Conservation (phyloP, 2,113 vertebrate genomes). For the Caranx melampygus region DNA sequence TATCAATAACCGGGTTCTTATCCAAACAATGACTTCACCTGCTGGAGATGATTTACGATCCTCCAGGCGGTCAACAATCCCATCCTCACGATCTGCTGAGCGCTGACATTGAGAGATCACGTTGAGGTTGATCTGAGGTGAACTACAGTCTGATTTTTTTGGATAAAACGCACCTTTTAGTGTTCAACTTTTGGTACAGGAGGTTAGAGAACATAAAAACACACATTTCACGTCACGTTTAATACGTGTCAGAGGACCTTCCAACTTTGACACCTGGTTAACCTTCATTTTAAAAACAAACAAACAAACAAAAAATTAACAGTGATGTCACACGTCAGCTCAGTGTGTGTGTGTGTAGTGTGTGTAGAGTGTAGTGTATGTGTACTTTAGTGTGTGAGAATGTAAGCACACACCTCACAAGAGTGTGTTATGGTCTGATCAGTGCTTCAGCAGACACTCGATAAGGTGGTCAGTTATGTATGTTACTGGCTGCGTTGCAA, state of each 20-base stretch:
- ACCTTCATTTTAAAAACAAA: constrained; percentile 81
- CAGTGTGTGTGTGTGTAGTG: constrained; percentile 83
- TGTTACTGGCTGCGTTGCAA: constrained; percentile 70
- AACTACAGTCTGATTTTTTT: constrained; percentile 65
- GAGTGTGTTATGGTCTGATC: constrained; percentile 72
- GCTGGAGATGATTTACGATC: constrained; percentile 10
- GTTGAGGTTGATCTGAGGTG: constrained; percentile 56
- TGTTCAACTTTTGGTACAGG: constrained; percentile 78
- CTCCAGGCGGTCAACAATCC: constrained; percentile 39
- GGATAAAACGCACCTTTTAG: constrained; percentile 76
- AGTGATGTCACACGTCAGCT: constrained; percentile 83
- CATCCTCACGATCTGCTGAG: constrained; percentile 20
- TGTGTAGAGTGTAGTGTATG: constrained; percentile 56
- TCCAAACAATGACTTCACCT: constrained; percentile 38
- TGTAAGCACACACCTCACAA: constrained; percentile 55
- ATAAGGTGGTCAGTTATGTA: constrained; percentile 66
- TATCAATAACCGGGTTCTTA: constrained; percentile 35
- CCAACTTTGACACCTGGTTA: constrained; percentile 72
- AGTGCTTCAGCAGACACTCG: constrained; percentile 80
- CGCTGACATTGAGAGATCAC: constrained; percentile 51
- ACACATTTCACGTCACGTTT: constrained; percentile 77
- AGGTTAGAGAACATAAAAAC: constrained; percentile 83
- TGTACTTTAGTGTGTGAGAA: constrained; percentile 41
- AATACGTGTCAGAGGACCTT: constrained; percentile 69
- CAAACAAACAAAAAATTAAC: constrained; percentile 67